These are phyloP conservation scores for Parnassius glacialis DNA, from an alignment of 2,888 invertebrate species.

Conservation along the genomic window DNA sequence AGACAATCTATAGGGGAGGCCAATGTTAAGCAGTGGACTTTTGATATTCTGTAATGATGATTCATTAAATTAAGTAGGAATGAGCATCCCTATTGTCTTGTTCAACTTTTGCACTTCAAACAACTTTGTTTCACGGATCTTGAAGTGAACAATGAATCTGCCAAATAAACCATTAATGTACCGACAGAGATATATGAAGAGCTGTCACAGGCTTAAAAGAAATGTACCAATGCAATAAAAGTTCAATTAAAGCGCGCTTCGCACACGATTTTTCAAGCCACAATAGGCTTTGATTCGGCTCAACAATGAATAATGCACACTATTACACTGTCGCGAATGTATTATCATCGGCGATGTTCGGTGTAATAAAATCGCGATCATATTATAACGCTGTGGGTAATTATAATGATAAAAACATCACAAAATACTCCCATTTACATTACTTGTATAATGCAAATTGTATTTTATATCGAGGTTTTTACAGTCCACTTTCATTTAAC, in stretches of 20 bases:
- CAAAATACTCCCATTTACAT: slow-evolving; percentile 33
- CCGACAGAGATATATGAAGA: slow-evolving; percentile 26
- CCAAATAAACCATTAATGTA: slow-evolving; percentile 22
- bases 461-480: slow-evolving; percentile 3
- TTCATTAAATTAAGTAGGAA: background rate
- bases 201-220: slow-evolving; percentile 13
- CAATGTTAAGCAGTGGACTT: too few species aligned
- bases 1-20: too few species aligned
- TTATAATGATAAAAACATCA: slow-evolving; percentile 50
- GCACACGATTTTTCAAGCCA: slow-evolving; percentile 36
- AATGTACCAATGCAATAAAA: slow-evolving; percentile 26
- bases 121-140: slow-evolving; percentile 17
- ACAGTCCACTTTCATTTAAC: slow-evolving; percentile 15
- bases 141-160: slow-evolving; percentile 7
- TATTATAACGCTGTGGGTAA: slow-evolving; percentile 46
- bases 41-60: too few species aligned
- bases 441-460: slow-evolving; percentile 13
- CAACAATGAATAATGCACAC: slow-evolving; percentile 43
- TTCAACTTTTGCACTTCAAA: slow-evolving; percentile 7
- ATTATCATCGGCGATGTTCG: slow-evolving; percentile 52
- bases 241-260: slow-evolving; percentile 36
- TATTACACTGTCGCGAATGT: slow-evolving; percentile 57
- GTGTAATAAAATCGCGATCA: slow-evolving; percentile 55
- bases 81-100: background rate
- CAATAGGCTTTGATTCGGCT: slow-evolving; percentile 36